Evolutionary conservation across 2,888 invertebrate genomes (phyloP), one percentile per base, ranked within the genome.

Genomic region (Chydorus sphaericus): DNA sequence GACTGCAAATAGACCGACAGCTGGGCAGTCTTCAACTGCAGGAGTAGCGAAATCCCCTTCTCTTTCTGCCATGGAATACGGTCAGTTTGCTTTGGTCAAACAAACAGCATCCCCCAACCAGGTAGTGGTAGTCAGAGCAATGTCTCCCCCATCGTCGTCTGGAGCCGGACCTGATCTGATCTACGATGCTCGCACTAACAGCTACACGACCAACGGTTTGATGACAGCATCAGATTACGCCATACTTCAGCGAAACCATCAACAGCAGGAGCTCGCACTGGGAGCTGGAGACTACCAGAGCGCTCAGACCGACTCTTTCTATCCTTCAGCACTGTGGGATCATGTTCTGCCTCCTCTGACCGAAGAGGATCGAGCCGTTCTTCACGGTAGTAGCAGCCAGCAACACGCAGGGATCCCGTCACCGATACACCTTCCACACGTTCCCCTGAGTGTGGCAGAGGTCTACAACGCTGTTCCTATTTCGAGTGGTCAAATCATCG

Each of bases 301-400:
- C 37, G 59, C 60, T 10, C 82, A 83, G 63, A 79, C 76, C 59
- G 84, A 84, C 64, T 60, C 62, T 30, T 71, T 87, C 28, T 87
- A 87, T 67, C 84, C 86, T 14, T 83, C 84, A 16, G 84, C 85
- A 11, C 70, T 86, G 50, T 87, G 87, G 87, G 85, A 85, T 62
- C 75, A 78, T 62, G 62, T 50, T 65, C 67, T 51, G 51, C 61
- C 28, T 38, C 62, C 59, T 20, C 59, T 49, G 57, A 63, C 10
- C 65, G 66, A 37, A 61, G 61, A 49, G 66, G 75, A 73, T 60
- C 58, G 49, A 33, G 38, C 51, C 52, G 4, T 53, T 50, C 26
- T 53, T 56, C 49, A 53, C 30, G 33, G 49, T 39, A 23, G 16
- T 57, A 8, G 49, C 54, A 28, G 36, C n/a, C 10, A 20, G 28